Conservation (phyloP, 2,888 invertebrate species). For the Branchipolynoe longqiensis region DNA sequence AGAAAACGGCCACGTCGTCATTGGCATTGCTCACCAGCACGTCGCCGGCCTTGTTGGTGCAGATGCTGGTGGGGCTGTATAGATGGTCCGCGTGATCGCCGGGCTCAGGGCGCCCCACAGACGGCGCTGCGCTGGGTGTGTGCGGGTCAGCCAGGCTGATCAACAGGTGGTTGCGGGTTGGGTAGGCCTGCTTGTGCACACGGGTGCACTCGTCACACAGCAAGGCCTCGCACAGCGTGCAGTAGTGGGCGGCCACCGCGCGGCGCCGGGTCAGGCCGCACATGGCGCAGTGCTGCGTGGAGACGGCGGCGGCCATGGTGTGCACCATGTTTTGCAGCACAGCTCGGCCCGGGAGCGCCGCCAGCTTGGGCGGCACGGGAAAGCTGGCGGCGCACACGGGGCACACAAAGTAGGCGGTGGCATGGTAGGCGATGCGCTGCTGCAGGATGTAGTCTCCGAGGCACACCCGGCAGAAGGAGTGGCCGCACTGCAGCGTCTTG, state of each 20-base stretch:
- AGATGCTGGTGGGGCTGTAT: constrained; percentile 34
- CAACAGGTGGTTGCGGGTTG: constrained; percentile 62
- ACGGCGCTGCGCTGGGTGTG: not conserved
- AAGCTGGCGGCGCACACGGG: constrained; percentile 70
- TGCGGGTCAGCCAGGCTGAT: constrained; percentile 31
- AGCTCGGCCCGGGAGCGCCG: not conserved
- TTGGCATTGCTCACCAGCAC: constrained; percentile 71
- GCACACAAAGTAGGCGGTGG: constrained; percentile 70
- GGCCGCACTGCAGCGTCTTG: constrained; percentile 77
- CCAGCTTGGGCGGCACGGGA: constrained; percentile 4
- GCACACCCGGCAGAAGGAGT: constrained; percentile 77
- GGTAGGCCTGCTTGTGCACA: constrained; percentile 59
- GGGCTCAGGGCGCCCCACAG: not conserved
- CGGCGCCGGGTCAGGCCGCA: constrained; percentile 15
- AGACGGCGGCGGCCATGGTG: not conserved
- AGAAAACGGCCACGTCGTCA: constrained; percentile 60
- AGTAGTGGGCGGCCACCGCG: constrained; percentile 3
- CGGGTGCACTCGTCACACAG: constrained; percentile 63
- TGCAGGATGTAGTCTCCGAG: constrained; percentile 72
- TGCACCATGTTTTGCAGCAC: constrained; percentile 17
- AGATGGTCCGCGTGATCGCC: constrained; percentile 53
- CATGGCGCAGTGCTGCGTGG: constrained; percentile 61
- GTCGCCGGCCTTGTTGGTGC: constrained; percentile 66
- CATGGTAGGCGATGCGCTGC: constrained; percentile 46
- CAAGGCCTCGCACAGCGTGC: constrained; percentile 63